phyloP scores from a whole-genome alignment of 2,113 vertebrate genomes.

The Bambusicola thoracicus region DNA sequence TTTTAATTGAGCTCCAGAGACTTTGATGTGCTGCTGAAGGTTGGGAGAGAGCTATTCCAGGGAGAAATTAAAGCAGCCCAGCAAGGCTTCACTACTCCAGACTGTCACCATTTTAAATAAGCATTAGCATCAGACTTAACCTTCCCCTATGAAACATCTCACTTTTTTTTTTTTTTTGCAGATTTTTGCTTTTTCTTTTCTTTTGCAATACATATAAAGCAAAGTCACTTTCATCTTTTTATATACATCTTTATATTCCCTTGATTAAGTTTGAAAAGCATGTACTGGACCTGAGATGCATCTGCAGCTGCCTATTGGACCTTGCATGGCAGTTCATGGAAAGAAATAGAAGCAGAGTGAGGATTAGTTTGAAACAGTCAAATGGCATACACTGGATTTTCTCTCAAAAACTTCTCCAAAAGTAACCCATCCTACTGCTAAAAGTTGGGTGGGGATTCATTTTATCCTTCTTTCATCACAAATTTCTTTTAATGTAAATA shows the following conservation, averaged over 20 bases:
- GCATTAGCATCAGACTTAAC: constrained; percentile 95
- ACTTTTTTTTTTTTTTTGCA: constrained; percentile 55
- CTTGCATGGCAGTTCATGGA: constrained; percentile 68
- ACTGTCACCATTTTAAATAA: constrained; percentile 94
- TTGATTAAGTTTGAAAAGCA: constrained; percentile 80
- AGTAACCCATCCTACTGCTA: constrained; percentile 12
- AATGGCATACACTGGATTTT: constrained; percentile 76
- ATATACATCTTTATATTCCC: constrained; percentile 75
- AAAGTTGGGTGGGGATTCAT: constrained; percentile 39
- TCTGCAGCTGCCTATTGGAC: constrained; percentile 69
- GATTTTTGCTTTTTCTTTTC: constrained; percentile 61
- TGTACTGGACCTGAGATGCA: constrained; percentile 79
- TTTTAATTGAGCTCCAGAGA: constrained; percentile 99
- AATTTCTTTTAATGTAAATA: constrained; percentile 16
- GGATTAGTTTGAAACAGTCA: constrained; percentile 86
- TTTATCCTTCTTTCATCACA: constrained; percentile 51
- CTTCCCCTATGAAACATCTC: constrained; percentile 86
- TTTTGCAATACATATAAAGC: constrained; percentile 65
- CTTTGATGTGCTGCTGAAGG: constrained; percentile 93
- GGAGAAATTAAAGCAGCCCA: constrained; percentile 95
- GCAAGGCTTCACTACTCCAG: constrained; percentile 84
- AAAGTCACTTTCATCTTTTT: constrained; percentile 80
- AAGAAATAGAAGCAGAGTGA: constrained; percentile 62
- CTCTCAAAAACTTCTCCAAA: constrained; percentile 36
- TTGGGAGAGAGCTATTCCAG: constrained; percentile 93